Conservation (phyloP, 2,797 vertebrate species). For the Urosaurus nigricauda region DNA sequence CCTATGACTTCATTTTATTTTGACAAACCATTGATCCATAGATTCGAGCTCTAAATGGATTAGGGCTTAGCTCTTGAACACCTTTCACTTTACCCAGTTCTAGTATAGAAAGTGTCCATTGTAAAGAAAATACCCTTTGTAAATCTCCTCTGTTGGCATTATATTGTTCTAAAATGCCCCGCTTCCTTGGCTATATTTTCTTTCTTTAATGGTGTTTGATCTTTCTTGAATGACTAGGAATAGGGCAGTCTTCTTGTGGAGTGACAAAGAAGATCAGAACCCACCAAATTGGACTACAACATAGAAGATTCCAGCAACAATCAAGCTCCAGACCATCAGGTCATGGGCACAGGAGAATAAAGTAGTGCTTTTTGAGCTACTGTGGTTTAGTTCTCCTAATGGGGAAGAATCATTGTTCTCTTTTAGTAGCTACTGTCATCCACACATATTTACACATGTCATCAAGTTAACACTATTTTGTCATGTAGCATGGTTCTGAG, state of each 20-base stretch:
- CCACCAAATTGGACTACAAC: background rate
- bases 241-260: background rate
- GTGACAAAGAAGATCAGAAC: background rate
- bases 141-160: too few relatives aligned
- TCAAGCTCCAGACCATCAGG: background rate
- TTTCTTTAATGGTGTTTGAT: background rate
- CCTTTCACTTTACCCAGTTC: background rate
- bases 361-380: background rate
- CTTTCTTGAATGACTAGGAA: background rate
- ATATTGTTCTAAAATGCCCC: background rate
- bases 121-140: too few relatives aligned
- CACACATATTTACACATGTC: too few relatives aligned
- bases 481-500: background rate
- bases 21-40: too few relatives aligned
- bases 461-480: background rate
- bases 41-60: too few relatives aligned
- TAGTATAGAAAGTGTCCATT: background rate
- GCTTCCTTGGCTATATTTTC: slow-evolving; percentile 2
- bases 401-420: background rate
- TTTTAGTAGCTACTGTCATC: background rate
- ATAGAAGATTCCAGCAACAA: background rate
- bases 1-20: too few relatives aligned
- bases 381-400: background rate
- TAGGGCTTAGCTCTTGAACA: background rate
- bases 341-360: background rate